Conservation (phyloP, 2,113 vertebrate species). For the Macquaria ambigua region DNA sequence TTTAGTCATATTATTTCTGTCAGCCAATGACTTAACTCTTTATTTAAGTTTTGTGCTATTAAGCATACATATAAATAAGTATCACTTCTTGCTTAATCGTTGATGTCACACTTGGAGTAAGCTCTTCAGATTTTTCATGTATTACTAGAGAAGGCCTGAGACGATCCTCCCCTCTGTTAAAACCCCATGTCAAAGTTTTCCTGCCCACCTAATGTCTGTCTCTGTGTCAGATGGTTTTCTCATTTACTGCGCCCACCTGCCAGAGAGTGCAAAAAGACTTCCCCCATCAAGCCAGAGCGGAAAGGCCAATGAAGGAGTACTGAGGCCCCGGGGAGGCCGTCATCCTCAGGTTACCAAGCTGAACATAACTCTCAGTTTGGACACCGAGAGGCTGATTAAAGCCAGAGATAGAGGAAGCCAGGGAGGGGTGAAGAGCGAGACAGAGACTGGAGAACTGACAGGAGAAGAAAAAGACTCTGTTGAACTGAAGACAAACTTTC, state of each 20-base stretch:
- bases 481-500: constrained; percentile 18
- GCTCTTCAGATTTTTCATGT: neutral
- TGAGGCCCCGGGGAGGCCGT: constrained; percentile 55
- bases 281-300: constrained; percentile 56
- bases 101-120: neutral
- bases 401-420: constrained; percentile 56
- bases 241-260: constrained; percentile 68
- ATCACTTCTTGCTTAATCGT: neutral
- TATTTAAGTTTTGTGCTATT: neutral
- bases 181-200: constrained; percentile 40
- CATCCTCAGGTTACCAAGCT: constrained; percentile 72
- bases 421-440: neutral
- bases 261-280: constrained; percentile 63
- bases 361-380: constrained; percentile 65
- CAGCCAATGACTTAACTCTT: neutral
- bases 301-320: constrained; percentile 65
- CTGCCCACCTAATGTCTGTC: constrained; percentile 37
- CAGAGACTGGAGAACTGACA: constrained; percentile 3
- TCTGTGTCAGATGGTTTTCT: constrained; percentile 76
- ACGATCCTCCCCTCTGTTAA: neutral
- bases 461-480: neutral
- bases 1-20: neutral
- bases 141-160: constrained; percentile 3
- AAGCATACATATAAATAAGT: neutral
- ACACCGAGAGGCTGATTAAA: constrained; percentile 64